Base-by-base conservation (phyloP, 2,113 vertebrate species). In the Dipodomys ordii region DNA sequence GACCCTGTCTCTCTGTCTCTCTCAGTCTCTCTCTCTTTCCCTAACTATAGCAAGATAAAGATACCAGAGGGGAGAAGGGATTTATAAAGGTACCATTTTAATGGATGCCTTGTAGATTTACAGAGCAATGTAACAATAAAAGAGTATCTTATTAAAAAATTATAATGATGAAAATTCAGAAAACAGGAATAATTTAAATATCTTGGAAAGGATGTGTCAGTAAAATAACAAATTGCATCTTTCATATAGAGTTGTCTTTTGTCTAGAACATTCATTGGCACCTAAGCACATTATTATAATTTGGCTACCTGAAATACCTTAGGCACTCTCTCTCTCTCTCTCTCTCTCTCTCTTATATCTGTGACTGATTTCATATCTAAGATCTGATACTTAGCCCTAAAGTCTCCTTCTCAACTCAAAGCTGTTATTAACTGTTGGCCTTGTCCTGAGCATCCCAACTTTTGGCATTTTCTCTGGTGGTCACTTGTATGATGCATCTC, bases 401-500 rank as follows among this genome's bases (percentile, higher is more conserved):
- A 57, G 15, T 57, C 15, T 57, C 53, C 53, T 53, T 57, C 53
- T 57, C 53, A 57, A 57, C 53, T 13, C 84, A 25, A n/a, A 97
- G 92, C 77, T 94, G 87, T 0, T 0, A 6, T 90, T 94, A 85
- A 39, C 0, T 0, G 7, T 90, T 95, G 65, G 84, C 88, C 90
- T 96, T 97, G 94, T 96, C 35, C 46, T 30, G 74, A 32, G 77
- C 91, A 79, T 96, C 78, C 94, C 96, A 97, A 72, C 84, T 91
- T 91, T 85, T 76, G 95, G 95, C 90, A 87, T 96, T 96, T 97
- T 64, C 94, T 98, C 97, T 87, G 18, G 0, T 87, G 83, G 96
- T 96, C 97, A 97, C 95, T 97, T 93, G 78, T 97, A 90, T 90
- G 95, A 94, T 95, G 67, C 71, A 49, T 97, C 97, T 94, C 80